Percentiles rank a stretch among this genome's conserved stretches.
phyloP scores from a whole-genome alignment of 2,113 vertebrate species.

The Alethe diademata region DNA sequence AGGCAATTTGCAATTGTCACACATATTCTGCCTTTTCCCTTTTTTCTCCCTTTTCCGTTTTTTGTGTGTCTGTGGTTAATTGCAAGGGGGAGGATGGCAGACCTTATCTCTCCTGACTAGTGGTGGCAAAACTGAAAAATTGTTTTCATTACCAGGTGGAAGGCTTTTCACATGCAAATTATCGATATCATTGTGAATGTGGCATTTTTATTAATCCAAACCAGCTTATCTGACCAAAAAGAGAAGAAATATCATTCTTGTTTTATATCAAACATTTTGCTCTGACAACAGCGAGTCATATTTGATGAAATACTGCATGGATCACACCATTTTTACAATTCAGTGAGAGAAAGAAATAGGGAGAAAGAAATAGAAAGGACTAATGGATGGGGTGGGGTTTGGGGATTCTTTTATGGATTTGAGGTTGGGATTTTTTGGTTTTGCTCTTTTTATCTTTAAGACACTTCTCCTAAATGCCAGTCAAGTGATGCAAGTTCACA shows the following conservation, averaged over 20 bases:
- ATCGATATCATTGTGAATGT: conserved; percentile 56
- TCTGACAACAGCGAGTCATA: background rate
- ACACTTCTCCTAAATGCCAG: conserved; percentile 6
- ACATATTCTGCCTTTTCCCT: background rate
- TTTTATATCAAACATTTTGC: conserved; percentile 3
- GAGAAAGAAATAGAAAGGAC: background rate
- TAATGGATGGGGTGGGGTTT: background rate
- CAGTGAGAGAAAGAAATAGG: background rate
- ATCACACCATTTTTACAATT: background rate
- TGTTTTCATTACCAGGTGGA: conserved; percentile 52
- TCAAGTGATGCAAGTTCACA: background rate
- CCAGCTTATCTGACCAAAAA: background rate
- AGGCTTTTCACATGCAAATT: conserved; percentile 59
- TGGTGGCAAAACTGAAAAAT: conserved; percentile 52
- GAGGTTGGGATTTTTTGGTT: background rate
- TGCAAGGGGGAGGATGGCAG: conserved; percentile 25
- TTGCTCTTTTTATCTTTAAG: background rate
- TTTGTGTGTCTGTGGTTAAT: background rate
- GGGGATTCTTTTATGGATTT: background rate
- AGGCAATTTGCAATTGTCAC: conserved; percentile 7
- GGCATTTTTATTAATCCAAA: conserved; percentile 57
- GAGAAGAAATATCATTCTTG: conserved; percentile 1
- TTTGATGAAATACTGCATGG: background rate
- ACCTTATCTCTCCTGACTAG: conserved; percentile 42
- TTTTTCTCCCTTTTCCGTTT: background rate